Percentiles rank a stretch among this genome's conserved stretches.
Evolutionary conservation across 2,888 invertebrate genomes (phyloP).

Genomic region (Sycophila texana): DNA sequence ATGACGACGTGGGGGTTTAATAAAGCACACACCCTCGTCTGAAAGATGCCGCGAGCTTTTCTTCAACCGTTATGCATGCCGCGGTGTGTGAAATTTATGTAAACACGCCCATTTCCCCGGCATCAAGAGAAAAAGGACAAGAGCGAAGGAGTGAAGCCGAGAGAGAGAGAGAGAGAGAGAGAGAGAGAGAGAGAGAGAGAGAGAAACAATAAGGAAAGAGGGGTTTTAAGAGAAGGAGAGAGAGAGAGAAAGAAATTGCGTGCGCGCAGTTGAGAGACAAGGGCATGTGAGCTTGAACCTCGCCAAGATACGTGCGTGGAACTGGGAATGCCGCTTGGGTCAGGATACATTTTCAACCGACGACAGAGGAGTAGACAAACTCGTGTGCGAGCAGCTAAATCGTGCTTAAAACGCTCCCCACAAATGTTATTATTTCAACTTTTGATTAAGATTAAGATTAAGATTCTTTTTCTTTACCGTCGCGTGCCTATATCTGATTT

Average conservation of each 20-base stretch:
- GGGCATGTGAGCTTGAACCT: neutral
- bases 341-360: neutral
- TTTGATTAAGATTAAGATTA: no score
- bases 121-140: neutral
- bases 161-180: neutral
- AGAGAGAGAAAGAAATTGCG: neutral
- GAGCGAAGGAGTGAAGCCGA: neutral
- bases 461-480: no score
- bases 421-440: neutral
- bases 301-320: slow-evolving; percentile 12
- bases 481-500: no score
- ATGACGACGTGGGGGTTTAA: slow-evolving; percentile 60
- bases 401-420: neutral
- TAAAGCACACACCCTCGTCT: slow-evolving; percentile 57
- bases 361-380: neutral
- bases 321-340: neutral
- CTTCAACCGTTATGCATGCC: slow-evolving; percentile 59
- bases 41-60: slow-evolving; percentile 54
- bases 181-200: neutral
- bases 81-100: slow-evolving; percentile 62
- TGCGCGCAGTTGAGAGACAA: neutral
- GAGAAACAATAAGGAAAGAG: neutral
- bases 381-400: neutral
- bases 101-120: slow-evolving; percentile 51
- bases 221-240: neutral